Conservation (phyloP, 2,797 vertebrate genomes). For the Esox masquinongy region DNA sequence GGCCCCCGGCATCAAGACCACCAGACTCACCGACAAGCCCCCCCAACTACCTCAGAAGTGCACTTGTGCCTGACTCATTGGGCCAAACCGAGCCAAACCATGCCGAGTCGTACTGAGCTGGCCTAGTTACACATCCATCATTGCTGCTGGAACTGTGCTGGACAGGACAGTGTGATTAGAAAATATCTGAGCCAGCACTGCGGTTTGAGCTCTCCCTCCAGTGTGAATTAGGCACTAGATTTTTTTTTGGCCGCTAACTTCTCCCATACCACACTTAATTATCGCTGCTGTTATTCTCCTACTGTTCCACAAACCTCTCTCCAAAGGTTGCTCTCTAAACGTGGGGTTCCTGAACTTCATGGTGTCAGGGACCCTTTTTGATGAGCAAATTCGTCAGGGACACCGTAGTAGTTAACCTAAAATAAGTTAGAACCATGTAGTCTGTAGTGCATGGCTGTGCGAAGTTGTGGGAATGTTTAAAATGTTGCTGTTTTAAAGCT, state of each 20-base stretch:
- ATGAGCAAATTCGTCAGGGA: too few relatives aligned
- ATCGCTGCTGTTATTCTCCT: neutral
- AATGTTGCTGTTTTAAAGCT: too few relatives aligned
- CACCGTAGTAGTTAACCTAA: too few relatives aligned
- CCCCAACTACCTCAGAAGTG: conserved; percentile 90
- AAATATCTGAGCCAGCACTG: neutral
- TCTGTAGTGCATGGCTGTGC: too few relatives aligned
- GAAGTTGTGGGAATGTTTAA: too few relatives aligned
- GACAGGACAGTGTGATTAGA: neutral
- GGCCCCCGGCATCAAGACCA: conserved; percentile 79
- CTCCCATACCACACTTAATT: neutral
- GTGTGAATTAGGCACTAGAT: neutral
- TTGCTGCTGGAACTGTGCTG: neutral
- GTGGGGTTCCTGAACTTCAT: too few relatives aligned
- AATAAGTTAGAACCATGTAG: too few relatives aligned
- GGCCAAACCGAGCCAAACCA: neutral
- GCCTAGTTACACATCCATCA: neutral
- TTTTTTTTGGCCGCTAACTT: neutral
- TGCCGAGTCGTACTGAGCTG: neutral
- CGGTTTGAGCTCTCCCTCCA: neutral
- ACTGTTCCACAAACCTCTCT: conserved; percentile 17
- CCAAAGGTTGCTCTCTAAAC: conserved; percentile 30
- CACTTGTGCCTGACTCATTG: conserved; percentile 76
- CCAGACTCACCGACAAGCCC: conserved; percentile 86
- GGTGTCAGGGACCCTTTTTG: too few relatives aligned